Evolutionary conservation across 2,888 invertebrate genomes (phyloP), one percentile per base, ranked within the genome.

Genomic region (Euplexia lucipara): DNA sequence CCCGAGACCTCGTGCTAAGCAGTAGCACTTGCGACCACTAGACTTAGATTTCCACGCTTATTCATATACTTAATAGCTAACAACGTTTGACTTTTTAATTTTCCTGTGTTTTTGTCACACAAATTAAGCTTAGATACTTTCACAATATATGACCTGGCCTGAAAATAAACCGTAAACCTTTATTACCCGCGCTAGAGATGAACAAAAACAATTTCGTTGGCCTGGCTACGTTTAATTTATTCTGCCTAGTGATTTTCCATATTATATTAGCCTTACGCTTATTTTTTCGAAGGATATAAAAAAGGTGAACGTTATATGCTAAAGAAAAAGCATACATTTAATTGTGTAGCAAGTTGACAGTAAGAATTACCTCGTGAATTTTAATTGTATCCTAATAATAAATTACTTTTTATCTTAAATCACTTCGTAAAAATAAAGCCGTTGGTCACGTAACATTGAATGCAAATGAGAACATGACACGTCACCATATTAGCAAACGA

Each of bases 41-140:
- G n/a, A n/a, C n/a, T n/a, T n/a, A n/a, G n/a, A n/a, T n/a, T n/a
- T n/a, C n/a, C n/a, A n/a, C n/a, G n/a, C n/a, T n/a, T n/a, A n/a
- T n/a, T n/a, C n/a, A n/a, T n/a, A n/a, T n/a, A n/a, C n/a, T n/a
- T n/a, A n/a, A n/a, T n/a, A n/a, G n/a, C n/a, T n/a, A n/a, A n/a
- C 7, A 56, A 56, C 16, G 32, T 20, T 1, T 45, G 51, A 60
- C 32, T 56, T 49, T 63, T 42, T 70, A 44, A 57, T 53, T 59
- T 68, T 70, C 47, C 16, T 9, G 20, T 73, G 75, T 71, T 70
- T 78, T 72, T 75, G 68, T 82, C 77, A 79, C 73, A 76, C 72
- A 83, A 83, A 83, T 85, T 82, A 77, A 66, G 72, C 62, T 63
- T n/a, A n/a, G n/a, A n/a, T 52, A 62, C 48, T 75, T 71, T 66